Evolutionary conservation across 2,113 vertebrate genomes (phyloP), one percentile per base, ranked within the genome.

Genomic region (Cromileptes altivelis): DNA sequence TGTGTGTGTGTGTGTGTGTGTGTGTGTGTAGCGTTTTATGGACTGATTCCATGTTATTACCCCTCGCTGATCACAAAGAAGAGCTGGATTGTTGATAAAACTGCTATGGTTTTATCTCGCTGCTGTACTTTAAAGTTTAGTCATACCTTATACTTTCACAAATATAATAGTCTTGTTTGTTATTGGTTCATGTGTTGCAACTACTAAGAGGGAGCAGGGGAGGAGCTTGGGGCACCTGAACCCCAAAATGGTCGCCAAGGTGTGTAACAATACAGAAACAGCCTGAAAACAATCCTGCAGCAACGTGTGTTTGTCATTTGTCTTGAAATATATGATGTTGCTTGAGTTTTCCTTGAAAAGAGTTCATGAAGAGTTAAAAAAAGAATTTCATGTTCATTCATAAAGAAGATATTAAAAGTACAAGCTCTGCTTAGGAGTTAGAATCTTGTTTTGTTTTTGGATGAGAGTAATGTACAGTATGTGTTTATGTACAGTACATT

Each of bases 211-310:
- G 72, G 64, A 78, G 47, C 79, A 80, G 47, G 61, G 67, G 80
- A 90, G 58, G 85, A 85, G 15, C 33, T 23, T 0, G 47, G 57
- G 69, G 21, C 23, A 0, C 21, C 68, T 70, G 82, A 85, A 80
- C 30, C 82, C 33, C 86, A 77, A 69, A 77, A 86, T 60, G 70
- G 57, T 82, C 50, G 18, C 11, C 19, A 73, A 92, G 91, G 91
- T 92, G 89, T 88, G 82, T 94, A 55, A 27, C 9, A 15, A 17
- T 19, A 65, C 73, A 74, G 21, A 74, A 65, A 56, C 5, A 78
- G 49, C 21, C 30, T 75, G 27, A 60, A 61, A 56, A 27, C 23
- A 75, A 2, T 13, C 17, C 18, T 70, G 3, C 40, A 69, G 52
- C 1, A n/a, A 11, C 11, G 4, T 75, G 4, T 78, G 52, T 57